Evolutionary conservation across 2,888 invertebrate genomes (phyloP).

Genomic region (Andrena minutula): DNA sequence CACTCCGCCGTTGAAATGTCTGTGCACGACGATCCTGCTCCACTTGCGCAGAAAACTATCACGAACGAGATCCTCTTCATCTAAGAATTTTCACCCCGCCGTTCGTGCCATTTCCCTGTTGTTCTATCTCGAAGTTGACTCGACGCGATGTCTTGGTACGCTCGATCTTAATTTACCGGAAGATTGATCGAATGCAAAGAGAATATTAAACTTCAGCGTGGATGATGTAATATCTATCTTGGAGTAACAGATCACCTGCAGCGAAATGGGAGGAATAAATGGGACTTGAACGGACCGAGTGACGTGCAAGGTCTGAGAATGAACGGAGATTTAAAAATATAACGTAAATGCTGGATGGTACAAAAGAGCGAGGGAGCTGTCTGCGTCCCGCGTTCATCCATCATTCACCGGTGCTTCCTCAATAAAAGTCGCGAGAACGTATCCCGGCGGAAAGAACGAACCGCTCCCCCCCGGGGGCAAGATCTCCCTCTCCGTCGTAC

Average conservation of each 20-base stretch:
- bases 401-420: conserved; percentile 42
- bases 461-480: background rate
- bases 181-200: background rate
- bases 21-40: background rate
- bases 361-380: background rate
- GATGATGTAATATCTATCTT: no score
- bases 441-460: conserved; percentile 2
- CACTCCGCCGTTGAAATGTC: background rate
- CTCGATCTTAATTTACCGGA: no score
- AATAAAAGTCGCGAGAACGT: conserved; percentile 41
- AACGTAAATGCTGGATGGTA: background rate
- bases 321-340: background rate
- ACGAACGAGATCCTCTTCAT: no score
- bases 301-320: background rate
- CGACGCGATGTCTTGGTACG: no score
- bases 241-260: no score
- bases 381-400: conserved; percentile 30
- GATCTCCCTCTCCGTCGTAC: conserved; percentile 14
- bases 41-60: no score
- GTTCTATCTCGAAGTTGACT: no score
- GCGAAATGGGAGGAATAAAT: no score
- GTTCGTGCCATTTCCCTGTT: no score
- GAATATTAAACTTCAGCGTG: background rate
- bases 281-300: background rate
- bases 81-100: no score